These are phyloP conservation scores for Ornithoptera priamus DNA, from an alignment of 2,888 invertebrate species.

Conservation along the genomic window DNA sequence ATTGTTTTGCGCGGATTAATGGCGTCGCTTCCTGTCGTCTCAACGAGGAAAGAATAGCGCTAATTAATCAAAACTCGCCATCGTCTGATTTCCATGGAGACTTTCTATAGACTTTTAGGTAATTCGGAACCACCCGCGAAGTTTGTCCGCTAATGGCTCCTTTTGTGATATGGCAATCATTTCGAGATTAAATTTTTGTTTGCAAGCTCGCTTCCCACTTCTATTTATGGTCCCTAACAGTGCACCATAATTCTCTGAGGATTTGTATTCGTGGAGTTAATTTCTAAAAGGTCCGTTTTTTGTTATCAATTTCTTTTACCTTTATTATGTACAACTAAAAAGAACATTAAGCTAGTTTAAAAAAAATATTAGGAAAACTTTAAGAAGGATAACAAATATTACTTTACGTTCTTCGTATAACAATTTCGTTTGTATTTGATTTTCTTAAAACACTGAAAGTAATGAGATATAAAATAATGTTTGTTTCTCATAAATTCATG, in stretches of 20 bases:
- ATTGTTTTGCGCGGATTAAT: conserved; percentile 69
- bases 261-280: neutral
- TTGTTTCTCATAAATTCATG: neutral
- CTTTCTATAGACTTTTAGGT: conserved; percentile 44
- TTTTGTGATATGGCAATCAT: conserved; percentile 63
- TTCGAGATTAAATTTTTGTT: conserved; percentile 68
- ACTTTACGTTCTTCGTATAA: no score
- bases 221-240: conserved; percentile 49
- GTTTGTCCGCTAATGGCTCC: conserved; percentile 63
- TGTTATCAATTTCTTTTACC: neutral
- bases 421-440: neutral
- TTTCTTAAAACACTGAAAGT: neutral
- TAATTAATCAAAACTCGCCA: conserved; percentile 77
- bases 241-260: conserved; percentile 53
- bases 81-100: conserved; percentile 77
- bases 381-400: neutral
- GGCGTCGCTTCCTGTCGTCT: conserved; percentile 60
- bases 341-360: neutral
- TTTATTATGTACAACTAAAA: neutral
- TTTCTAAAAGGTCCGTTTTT: neutral
- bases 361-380: neutral
- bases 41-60: conserved; percentile 72
- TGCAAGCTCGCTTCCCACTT: conserved; percentile 48
- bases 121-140: conserved; percentile 58
- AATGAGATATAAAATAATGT: neutral